A percentile compares a stretch with the other conserved stretches of the same genome.
phyloP scores from a whole-genome alignment of 2,888 invertebrate species.

The Drosophila villosipedis region DNA sequence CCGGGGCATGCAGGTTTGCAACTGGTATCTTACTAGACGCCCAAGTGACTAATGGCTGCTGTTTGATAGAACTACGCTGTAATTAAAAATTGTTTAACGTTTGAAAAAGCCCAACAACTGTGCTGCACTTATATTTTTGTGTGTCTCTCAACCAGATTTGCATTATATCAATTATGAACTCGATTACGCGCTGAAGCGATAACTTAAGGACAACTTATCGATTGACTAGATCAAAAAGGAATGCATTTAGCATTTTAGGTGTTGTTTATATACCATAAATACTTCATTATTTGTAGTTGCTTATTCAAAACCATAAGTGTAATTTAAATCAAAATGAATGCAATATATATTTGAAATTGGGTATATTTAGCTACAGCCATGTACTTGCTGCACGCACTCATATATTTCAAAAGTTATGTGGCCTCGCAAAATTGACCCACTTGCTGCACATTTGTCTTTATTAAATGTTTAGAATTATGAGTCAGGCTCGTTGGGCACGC shows the following conservation, averaged over 20 bases:
- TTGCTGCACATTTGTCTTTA: conserved; percentile 74
- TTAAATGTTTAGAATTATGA: conserved; percentile 69
- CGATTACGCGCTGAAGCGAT: background rate
- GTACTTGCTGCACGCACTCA: background rate
- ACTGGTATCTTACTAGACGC: no score
- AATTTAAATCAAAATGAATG: background rate
- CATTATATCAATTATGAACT: background rate
- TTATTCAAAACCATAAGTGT: background rate
- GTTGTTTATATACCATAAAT: background rate
- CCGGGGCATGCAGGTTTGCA: no score
- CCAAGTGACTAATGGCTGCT: no score
- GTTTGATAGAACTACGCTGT: no score
- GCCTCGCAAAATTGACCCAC: conserved; percentile 49
- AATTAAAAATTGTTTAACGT: no score
- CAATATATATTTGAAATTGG: conserved; percentile 3
- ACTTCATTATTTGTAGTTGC: background rate
- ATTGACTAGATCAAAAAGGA: background rate
- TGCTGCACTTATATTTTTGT: background rate
- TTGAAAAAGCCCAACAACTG: no score
- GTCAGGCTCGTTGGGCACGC: conserved; percentile 37
- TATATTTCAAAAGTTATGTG: conserved; percentile 15
- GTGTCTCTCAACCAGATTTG: background rate
- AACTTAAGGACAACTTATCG: conserved; percentile 1
- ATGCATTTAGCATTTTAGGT: background rate
- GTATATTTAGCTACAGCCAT: background rate